Conservation (phyloP, 1,140 invertebrate species). For the Drosophila nigrodunni region DNA sequence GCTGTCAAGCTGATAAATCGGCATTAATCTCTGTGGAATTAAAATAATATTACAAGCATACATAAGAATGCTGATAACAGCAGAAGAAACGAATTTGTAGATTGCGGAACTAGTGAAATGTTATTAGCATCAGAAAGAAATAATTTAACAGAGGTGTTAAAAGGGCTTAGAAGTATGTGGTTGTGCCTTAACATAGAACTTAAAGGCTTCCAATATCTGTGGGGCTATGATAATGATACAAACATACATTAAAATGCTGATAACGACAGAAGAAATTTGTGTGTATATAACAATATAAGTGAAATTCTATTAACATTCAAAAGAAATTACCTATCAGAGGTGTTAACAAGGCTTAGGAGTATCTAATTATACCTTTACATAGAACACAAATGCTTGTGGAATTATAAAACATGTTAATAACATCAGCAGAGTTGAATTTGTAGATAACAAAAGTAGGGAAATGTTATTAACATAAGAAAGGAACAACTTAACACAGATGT, state of each 20-base stretch:
- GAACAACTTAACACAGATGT: too few species aligned
- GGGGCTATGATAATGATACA: background rate
- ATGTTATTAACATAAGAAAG: too few species aligned
- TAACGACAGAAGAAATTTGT: background rate
- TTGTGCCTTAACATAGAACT: too few species aligned
- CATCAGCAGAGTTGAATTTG: background rate
- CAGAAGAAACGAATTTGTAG: background rate
- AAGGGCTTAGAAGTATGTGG: background rate
- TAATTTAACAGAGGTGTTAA: too few species aligned
- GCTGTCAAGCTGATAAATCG: slow-evolving; percentile 2
- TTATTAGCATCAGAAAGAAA: too few species aligned
- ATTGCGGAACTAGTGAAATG: too few species aligned
- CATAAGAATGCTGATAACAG: background rate
- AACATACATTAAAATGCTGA: background rate
- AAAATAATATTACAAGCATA: background rate
- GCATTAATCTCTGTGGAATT: background rate
- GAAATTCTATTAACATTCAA: too few species aligned
- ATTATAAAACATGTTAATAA: background rate
- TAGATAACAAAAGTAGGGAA: background rate
- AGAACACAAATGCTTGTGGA: too few species aligned
- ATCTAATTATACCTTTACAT: too few species aligned
- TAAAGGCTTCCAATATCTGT: too few species aligned
- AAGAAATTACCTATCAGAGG: too few species aligned
- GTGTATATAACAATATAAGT: background rate
- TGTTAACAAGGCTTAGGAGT: background rate